phyloP scores from a whole-genome alignment of 2,888 invertebrate genomes.

The Drosophila differens region DNA sequence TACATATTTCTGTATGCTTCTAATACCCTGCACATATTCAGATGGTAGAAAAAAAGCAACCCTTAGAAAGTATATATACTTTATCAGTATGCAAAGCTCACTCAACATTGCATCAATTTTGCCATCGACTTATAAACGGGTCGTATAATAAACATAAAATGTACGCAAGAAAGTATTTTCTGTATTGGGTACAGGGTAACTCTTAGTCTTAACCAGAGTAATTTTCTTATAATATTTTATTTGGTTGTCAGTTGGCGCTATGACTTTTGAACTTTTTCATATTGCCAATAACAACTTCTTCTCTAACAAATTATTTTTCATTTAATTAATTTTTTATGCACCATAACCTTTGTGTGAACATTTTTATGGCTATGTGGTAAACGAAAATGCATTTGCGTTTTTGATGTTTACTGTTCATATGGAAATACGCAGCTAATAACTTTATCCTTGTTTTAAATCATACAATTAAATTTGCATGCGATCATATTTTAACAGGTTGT shows the following conservation, averaged over 20 bases:
- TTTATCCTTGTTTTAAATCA: conserved; percentile 1
- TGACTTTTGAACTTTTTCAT: conserved; percentile 22
- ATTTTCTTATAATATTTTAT: not conserved
- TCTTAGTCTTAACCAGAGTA: not conserved
- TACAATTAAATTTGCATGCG: not conserved
- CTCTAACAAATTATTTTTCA: conserved; percentile 16
- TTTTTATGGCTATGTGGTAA: not conserved
- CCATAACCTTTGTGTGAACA: conserved; percentile 14
- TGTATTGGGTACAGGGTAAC: not conserved
- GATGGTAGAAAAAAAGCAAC: not conserved
- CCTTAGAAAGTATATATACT: not conserved
- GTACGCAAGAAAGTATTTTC: not conserved
- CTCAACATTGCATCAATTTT: not conserved
- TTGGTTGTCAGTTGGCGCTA: not conserved
- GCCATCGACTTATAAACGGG: not conserved
- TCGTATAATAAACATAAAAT: not conserved
- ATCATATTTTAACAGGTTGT: not conserved
- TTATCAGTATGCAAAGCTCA: not conserved
- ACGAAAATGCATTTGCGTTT: not conserved
- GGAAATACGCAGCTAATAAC: conserved; percentile 5
- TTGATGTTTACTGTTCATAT: not conserved
- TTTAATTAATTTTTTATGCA: conserved; percentile 56
- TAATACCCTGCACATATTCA: conserved; percentile 10
- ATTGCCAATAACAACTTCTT: conserved; percentile 7
- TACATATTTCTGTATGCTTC: conserved; percentile 20